These are phyloP conservation scores for Sturnus vulgaris DNA, from an alignment of 2,113 vertebrate genomes.

Conservation along the genomic window DNA sequence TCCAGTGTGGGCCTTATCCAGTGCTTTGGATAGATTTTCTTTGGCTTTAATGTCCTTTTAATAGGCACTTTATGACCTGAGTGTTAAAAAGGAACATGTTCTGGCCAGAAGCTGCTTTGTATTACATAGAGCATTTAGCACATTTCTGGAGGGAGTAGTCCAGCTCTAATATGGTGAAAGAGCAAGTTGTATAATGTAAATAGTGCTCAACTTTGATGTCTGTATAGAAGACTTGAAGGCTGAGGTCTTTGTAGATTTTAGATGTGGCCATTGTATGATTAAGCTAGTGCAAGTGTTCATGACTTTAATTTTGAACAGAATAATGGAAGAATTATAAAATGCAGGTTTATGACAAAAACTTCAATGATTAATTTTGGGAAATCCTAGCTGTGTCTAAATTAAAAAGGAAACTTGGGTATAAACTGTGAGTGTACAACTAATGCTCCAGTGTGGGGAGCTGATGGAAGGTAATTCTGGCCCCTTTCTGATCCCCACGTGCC, in stretches of 20 bases:
- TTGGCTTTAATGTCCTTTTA: conserved; percentile 49
- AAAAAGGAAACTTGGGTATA: not conserved
- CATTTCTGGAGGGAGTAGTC: not conserved
- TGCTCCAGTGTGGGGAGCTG: not conserved
- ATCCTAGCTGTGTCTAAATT: not conserved
- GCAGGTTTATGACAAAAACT: not conserved
- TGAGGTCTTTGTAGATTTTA: not conserved
- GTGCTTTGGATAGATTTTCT: conserved; percentile 29
- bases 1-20: not conserved
- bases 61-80: conserved; percentile 38
- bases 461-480: not conserved
- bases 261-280: not conserved
- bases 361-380: not conserved
- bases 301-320: too few species aligned
- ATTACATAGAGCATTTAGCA: not conserved
- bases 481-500: not conserved
- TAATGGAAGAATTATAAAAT: not conserved
- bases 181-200: not conserved
- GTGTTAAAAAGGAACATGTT: conserved; percentile 27
- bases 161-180: not conserved
- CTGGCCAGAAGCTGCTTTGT: not conserved
- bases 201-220: not conserved
- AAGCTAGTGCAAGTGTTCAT: not conserved
- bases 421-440: not conserved
- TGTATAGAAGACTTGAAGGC: not conserved